Evolutionary conservation across 2,888 invertebrate genomes (phyloP).

Genomic region (Erpobdella octoculata): DNA sequence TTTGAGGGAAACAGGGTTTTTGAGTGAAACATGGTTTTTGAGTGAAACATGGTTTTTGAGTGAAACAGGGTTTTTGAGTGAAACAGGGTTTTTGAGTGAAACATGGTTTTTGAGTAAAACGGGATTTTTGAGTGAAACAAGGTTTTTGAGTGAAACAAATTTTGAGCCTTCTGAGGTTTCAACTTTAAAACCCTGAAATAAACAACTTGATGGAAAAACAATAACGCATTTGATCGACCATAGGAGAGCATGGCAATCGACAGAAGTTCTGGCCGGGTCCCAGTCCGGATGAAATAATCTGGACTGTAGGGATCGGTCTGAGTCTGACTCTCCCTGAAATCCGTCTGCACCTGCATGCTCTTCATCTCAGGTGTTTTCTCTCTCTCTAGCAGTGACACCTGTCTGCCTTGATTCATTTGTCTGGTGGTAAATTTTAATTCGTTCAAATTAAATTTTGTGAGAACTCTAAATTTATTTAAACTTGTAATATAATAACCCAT

Average conservation of each 20-base stretch:
- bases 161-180: too few species aligned
- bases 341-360: slow-evolving; percentile 61
- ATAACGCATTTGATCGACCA: slow-evolving; percentile 52
- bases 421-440: neutral
- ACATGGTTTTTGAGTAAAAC: too few species aligned
- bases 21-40: too few species aligned
- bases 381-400: slow-evolving; percentile 1
- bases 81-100: too few species aligned
- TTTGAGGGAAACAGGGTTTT: too few species aligned
- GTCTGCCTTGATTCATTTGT: neutral
- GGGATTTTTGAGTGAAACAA: too few species aligned
- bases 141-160: too few species aligned
- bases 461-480: neutral
- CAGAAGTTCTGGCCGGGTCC: slow-evolving; percentile 61
- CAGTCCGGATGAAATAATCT: slow-evolving; percentile 55
- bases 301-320: slow-evolving; percentile 74
- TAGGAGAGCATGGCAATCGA: slow-evolving; percentile 61
- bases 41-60: too few species aligned
- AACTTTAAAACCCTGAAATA: neutral
- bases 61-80: too few species aligned
- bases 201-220: neutral
- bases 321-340: slow-evolving; percentile 67
- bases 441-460: neutral
- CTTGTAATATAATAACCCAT: neutral
- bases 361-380: slow-evolving; percentile 1